Evolutionary conservation across 2,113 vertebrate species (phyloP).

Genomic region (Oenanthe melanoleuca): DNA sequence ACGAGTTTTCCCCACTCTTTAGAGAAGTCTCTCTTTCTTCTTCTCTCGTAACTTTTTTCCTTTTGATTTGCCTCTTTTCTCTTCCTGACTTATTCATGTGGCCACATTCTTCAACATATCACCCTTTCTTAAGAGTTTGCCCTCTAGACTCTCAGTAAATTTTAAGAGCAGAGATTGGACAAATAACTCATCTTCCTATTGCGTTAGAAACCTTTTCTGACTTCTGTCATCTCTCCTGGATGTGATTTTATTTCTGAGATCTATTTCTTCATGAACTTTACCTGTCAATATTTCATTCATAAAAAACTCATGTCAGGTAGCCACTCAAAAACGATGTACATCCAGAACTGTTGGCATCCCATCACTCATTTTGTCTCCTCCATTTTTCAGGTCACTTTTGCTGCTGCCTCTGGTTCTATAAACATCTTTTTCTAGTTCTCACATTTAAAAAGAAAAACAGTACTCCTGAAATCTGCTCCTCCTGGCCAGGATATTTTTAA

Average conservation of each 20-base stretch:
- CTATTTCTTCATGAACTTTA: neutral
- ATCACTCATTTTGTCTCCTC: neutral
- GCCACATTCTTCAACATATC: neutral
- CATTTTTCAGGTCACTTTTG: neutral
- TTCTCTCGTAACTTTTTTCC: neutral
- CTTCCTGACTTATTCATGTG: neutral
- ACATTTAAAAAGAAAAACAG: neutral
- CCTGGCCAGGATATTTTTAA: neutral
- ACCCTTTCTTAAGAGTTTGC: neutral
- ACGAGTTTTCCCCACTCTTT: neutral
- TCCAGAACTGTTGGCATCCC: neutral
- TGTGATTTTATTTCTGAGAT: neutral
- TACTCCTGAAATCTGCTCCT: neutral
- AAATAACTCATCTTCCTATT: slow-evolving; percentile 13
- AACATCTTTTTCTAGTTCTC: neutral
- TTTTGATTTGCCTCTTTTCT: neutral
- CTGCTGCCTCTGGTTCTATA: neutral
- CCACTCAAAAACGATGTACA: neutral
- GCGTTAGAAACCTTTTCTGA: neutral
- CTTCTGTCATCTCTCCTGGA: neutral
- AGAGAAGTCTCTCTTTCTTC: neutral
- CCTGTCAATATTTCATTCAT: slow-evolving; percentile 1
- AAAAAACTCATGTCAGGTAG: neutral
- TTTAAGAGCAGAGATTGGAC: neutral
- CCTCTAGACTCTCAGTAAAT: neutral